Evolutionary conservation across 2,113 vertebrate genomes (phyloP).

Genomic region (Erinaceus europaeus): DNA sequence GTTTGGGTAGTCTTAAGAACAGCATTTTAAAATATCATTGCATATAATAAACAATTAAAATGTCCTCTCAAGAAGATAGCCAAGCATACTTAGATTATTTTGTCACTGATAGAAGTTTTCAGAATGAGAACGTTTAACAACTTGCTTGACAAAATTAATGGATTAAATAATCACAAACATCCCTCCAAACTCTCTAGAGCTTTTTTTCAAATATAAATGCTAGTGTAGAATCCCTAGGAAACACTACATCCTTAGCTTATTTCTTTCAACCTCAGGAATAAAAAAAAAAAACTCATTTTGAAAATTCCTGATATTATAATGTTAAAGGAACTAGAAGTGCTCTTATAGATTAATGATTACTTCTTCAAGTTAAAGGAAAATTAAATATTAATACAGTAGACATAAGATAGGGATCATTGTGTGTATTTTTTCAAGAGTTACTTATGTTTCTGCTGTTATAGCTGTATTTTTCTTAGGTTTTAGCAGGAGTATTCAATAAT

Average conservation of each 20-base stretch:
- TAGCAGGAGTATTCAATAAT: neutral
- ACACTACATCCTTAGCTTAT: neutral
- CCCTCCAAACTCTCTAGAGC: neutral
- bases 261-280: neutral
- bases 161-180: neutral
- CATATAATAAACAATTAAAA: neutral
- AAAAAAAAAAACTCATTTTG: slow-evolving; percentile 17
- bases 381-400: slow-evolving; percentile 53
- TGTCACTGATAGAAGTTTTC: neutral
- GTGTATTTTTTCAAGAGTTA: neutral
- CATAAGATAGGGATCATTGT: slow-evolving; percentile 7
- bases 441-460: neutral
- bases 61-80: neutral
- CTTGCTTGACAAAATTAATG: neutral
- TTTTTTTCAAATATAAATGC: neutral
- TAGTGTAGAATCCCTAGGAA: neutral
- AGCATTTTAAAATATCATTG: neutral
- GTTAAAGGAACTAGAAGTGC: slow-evolving; percentile 25
- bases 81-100: neutral
- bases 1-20: neutral
- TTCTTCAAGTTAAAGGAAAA: slow-evolving; percentile 23
- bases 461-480: neutral
- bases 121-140: neutral
- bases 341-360: neutral
- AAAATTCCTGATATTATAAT: neutral